phyloP scores from a whole-genome alignment of 2,888 invertebrate species.

The Theretra japonica region DNA sequence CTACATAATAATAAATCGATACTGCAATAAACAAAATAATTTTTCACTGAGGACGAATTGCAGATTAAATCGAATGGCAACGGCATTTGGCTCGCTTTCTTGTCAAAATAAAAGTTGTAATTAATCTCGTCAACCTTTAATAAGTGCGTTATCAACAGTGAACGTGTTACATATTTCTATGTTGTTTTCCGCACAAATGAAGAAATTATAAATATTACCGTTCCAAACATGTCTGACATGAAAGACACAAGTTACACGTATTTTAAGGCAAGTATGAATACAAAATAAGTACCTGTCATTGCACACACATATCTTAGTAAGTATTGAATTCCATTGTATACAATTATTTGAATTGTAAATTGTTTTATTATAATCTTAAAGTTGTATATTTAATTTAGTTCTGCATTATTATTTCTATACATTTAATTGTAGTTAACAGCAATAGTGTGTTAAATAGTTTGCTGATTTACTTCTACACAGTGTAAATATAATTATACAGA shows the following conservation, averaged over 20 bases:
- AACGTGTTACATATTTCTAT: not conserved
- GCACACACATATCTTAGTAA: constrained; percentile 25
- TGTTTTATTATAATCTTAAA: constrained; percentile 6
- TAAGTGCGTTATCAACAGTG: constrained; percentile 8
- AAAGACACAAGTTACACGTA: constrained; percentile 16
- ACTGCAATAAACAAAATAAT: not conserved
- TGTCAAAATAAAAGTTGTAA: not conserved
- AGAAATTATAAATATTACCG: not conserved
- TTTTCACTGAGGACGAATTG: not conserved
- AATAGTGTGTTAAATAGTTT: constrained; percentile 22
- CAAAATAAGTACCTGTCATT: constrained; percentile 27
- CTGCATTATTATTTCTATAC: constrained; percentile 20
- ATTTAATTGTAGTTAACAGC: constrained; percentile 22
- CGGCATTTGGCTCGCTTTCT: constrained; percentile 17
- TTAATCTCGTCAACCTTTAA: not conserved
- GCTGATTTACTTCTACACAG: constrained; percentile 20
- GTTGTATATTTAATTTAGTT: constrained; percentile 25
- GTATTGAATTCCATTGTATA: constrained; percentile 25
- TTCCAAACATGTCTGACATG: constrained; percentile 8
- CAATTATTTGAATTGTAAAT: constrained; percentile 4
- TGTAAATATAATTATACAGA: constrained; percentile 25
- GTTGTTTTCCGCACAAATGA: not conserved
- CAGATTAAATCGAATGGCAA: not conserved
- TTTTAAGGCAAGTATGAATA: constrained; percentile 25
- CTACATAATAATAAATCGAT: constrained; percentile 21